Conservation (phyloP, 2,888 invertebrate genomes). For the Drosophila setosimentum region DNA sequence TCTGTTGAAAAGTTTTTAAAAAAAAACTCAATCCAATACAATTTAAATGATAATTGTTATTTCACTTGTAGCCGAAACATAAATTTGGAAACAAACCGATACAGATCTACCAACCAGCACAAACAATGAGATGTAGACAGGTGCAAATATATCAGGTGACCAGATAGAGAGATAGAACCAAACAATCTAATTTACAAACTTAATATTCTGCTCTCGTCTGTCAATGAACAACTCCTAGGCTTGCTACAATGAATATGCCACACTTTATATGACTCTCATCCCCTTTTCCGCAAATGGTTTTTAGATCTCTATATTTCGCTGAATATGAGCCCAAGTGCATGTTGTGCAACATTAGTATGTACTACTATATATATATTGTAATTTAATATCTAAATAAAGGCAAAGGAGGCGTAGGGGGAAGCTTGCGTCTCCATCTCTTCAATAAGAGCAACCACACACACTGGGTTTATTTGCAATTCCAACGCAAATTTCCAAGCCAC, state of each 20-base stretch:
- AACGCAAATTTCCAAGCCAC: slow-evolving; percentile 51
- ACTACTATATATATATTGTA: slow-evolving; percentile 14
- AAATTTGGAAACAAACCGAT: slow-evolving; percentile 7
- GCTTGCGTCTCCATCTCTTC: not conserved
- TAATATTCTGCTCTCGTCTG: not conserved
- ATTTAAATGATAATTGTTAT: slow-evolving; percentile 67
- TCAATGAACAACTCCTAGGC: slow-evolving; percentile 7
- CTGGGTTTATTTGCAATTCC: slow-evolving; percentile 61
- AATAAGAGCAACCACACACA: slow-evolving; percentile 18
- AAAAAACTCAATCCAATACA: slow-evolving; percentile 52
- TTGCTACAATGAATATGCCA: not conserved
- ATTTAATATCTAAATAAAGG: slow-evolving; percentile 31
- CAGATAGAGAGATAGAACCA: slow-evolving; percentile 5
- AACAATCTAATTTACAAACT: slow-evolving; percentile 8
- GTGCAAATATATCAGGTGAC: slow-evolving; percentile 32
- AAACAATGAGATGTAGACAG: slow-evolving; percentile 4
- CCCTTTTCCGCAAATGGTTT: slow-evolving; percentile 33
- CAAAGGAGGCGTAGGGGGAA: not conserved
- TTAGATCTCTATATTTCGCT: slow-evolving; percentile 53
- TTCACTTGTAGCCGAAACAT: slow-evolving; percentile 30
- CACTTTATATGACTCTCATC: slow-evolving; percentile 6
- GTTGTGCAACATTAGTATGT: slow-evolving; percentile 36
- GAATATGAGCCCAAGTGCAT: slow-evolving; percentile 33
- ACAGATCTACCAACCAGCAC: not conserved
- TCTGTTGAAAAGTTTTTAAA: slow-evolving; percentile 51